Conservation (phyloP, 2,113 vertebrate genomes). For the Melospiza melodia region DNA sequence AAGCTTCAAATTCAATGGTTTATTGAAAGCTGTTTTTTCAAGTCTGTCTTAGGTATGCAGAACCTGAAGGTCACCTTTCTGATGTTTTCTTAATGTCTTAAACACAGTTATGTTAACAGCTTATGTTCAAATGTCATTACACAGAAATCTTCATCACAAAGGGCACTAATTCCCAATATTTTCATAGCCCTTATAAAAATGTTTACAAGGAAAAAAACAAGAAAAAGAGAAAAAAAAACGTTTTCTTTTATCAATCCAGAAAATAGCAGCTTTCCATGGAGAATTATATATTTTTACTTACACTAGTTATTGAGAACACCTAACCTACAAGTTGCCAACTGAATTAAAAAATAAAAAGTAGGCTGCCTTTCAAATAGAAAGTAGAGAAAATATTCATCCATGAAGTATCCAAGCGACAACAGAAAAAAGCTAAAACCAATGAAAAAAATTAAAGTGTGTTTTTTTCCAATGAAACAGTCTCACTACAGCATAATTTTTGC, state of each 20-base stretch:
- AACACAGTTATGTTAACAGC: neutral
- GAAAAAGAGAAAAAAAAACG: fast-evolving
- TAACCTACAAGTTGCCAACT: neutral
- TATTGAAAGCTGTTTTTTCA: neutral
- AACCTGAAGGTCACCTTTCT: neutral
- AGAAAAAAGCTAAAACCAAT: neutral
- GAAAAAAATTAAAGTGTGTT: neutral
- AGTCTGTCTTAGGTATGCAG: neutral
- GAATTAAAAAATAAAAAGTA: neutral
- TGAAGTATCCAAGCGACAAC: neutral
- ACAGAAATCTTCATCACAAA: neutral
- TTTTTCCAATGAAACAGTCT: neutral
- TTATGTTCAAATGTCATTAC: neutral
- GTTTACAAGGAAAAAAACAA: neutral
- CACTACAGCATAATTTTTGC: neutral
- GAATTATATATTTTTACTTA: neutral
- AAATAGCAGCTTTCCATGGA: neutral
- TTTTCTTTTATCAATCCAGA: neutral
- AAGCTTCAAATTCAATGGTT: neutral
- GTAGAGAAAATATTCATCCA: neutral
- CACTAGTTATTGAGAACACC: neutral
- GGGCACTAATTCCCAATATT: neutral
- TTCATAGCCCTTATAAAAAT: neutral
- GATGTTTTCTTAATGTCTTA: neutral
- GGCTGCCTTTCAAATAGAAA: neutral